These are phyloP conservation scores for Rhagophthalmus giganteus DNA, from an alignment of 2,888 invertebrate species.

Conservation along the genomic window DNA sequence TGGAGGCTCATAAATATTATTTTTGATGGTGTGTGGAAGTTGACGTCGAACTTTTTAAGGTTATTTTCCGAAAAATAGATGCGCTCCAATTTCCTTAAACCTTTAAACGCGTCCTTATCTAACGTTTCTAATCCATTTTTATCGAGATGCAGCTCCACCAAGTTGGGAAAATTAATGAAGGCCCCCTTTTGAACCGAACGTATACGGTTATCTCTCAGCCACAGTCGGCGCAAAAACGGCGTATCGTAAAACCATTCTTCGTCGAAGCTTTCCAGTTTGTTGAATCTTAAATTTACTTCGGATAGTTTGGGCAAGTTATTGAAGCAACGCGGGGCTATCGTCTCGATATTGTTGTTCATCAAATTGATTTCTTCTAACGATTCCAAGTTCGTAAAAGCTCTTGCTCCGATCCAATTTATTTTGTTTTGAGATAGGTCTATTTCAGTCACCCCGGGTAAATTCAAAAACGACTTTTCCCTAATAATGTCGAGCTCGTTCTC, in stretches of 20 bases:
- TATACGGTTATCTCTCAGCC: not conserved
- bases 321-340: not conserved
- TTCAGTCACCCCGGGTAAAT: not conserved
- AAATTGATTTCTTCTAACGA: conserved; percentile 4
- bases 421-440: conserved; percentile 4
- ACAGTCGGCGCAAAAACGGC: not conserved
- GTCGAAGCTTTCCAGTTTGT: not conserved
- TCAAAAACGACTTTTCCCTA: conserved; percentile 5
- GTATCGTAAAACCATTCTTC: conserved; percentile 2
- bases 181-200: not conserved
- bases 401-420: conserved; percentile 6
- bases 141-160: not conserved
- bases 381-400: conserved; percentile 3
- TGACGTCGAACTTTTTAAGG: not conserved
- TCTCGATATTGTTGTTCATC: not conserved
- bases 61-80: conserved; percentile 1
- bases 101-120: not conserved
- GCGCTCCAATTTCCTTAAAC: not conserved
- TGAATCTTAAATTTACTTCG: not conserved
- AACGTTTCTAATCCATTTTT: not conserved
- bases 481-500: conserved; percentile 5
- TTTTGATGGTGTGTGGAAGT: not conserved
- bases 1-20: not conserved
- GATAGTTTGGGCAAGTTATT: not conserved
- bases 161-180: not conserved